Percentiles rank a stretch among this genome's conserved stretches.
phyloP scores from a whole-genome alignment of 2,113 vertebrate genomes.

The Chaenogobius annularis region DNA sequence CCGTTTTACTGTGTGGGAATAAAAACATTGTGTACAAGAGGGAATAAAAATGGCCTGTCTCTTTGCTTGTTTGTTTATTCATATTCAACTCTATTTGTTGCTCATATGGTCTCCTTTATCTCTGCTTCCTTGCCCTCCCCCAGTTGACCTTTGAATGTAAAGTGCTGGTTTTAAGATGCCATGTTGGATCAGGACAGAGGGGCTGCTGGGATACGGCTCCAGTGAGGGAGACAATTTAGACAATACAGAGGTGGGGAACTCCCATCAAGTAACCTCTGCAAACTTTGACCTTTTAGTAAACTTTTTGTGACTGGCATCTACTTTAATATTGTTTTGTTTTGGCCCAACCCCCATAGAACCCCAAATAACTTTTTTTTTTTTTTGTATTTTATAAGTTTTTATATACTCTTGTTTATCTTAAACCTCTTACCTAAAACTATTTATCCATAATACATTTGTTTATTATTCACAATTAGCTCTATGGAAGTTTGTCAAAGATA shows the following conservation, averaged over 20 bases:
- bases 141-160: conserved; percentile 75
- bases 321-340: neutral
- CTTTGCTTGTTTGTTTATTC: conserved; percentile 20
- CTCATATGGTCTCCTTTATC: conserved; percentile 33
- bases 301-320: conserved; percentile 64
- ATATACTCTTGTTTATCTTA: too few relatives aligned
- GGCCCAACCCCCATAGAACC: conserved; percentile 40
- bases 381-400: neutral
- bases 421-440: too few relatives aligned
- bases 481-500: conserved; percentile 29
- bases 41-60: neutral
- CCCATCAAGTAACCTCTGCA: conserved; percentile 57
- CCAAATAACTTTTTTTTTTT: conserved; percentile 4
- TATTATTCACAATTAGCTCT: conserved; percentile 13
- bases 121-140: conserved; percentile 48
- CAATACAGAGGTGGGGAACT: conserved; percentile 61
- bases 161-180: conserved; percentile 75
- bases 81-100: conserved; percentile 12
- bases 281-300: conserved; percentile 67
- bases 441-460: too few relatives aligned
- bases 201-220: conserved; percentile 46
- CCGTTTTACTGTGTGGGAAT: conserved; percentile 27
- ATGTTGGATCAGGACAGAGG: conserved; percentile 61
- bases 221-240: conserved; percentile 48
- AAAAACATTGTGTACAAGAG: conserved; percentile 3